These are phyloP conservation scores for Laspeyria flexula DNA, from an alignment of 2,888 invertebrate genomes.

Conservation along the genomic window DNA sequence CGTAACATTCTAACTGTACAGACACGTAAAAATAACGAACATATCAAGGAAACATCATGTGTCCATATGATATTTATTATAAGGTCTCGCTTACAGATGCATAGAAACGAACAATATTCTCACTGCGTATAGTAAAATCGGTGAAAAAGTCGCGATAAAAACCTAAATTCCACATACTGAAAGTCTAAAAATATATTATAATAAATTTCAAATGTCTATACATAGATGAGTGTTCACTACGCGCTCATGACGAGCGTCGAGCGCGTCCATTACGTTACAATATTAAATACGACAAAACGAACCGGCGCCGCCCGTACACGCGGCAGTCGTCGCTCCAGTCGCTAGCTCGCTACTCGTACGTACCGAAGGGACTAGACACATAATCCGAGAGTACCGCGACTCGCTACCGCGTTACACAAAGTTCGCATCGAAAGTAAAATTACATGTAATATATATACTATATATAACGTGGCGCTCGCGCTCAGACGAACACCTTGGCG, in stretches of 20 bases:
- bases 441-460: conserved; percentile 58
- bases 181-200: conserved; percentile 85
- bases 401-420: conserved; percentile 58
- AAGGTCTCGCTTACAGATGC: conserved; percentile 76
- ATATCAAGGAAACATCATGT: conserved; percentile 69
- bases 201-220: conserved; percentile 85
- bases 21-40: conserved; percentile 68
- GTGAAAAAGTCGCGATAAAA: conserved; percentile 83
- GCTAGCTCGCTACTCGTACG: conserved; percentile 52
- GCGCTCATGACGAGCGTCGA: conserved; percentile 70
- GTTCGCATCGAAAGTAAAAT: conserved; percentile 65
- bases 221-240: conserved; percentile 82
- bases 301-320: conserved; percentile 51
- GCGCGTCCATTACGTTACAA: conserved; percentile 70
- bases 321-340: conserved; percentile 52
- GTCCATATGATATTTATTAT: conserved; percentile 74
- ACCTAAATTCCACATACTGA: conserved; percentile 84
- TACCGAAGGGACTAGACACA: conserved; percentile 64
- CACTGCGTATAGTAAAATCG: conserved; percentile 77
- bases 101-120: conserved; percentile 76
- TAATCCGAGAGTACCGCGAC: conserved; percentile 49
- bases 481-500: conserved; percentile 98
- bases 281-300: conserved; percentile 71
- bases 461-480: conserved; percentile 35
- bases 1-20: conserved; percentile 82